A percentile compares a stretch with the other conserved stretches of the same genome.
phyloP scores from a whole-genome alignment of 2,888 invertebrate species.

The Drosophila leonis region DNA sequence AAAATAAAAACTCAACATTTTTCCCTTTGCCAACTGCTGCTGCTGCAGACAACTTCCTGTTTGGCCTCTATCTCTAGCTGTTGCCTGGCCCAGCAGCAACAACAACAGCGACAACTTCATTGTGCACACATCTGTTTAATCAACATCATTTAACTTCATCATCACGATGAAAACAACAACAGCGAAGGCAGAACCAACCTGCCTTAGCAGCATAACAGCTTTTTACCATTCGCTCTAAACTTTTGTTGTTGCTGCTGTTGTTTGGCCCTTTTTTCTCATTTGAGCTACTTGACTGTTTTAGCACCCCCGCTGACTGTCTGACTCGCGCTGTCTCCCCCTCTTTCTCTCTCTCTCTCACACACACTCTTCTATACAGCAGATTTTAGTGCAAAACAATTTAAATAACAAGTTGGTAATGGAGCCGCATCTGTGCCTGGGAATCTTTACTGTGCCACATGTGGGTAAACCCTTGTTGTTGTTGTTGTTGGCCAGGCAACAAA shows the following conservation, averaged over 20 bases:
- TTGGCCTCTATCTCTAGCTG: conserved; percentile 20
- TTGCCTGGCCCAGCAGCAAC: conserved; percentile 12
- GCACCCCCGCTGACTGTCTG: conserved; percentile 22
- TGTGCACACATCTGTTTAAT: conserved; percentile 35
- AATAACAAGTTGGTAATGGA: conserved; percentile 73
- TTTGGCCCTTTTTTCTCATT: conserved; percentile 20
- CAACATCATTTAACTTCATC: conserved; percentile 36
- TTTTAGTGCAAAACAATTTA: conserved; percentile 71
- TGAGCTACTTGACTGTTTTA: conserved; percentile 14
- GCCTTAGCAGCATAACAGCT: conserved; percentile 5
- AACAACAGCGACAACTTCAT: conserved; percentile 24
- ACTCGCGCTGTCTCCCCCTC: not conserved
- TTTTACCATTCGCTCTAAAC: conserved; percentile 1
- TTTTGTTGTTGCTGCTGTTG: not conserved
- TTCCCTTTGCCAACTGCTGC: conserved; percentile 6
- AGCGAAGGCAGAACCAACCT: conserved; percentile 6
- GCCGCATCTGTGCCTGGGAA: conserved; percentile 66
- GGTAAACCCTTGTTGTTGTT: conserved; percentile 44
- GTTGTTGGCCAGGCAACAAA: conserved; percentile 25
- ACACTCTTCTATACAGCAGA: conserved; percentile 28
- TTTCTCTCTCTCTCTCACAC: not conserved
- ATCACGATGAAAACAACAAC: conserved; percentile 11
- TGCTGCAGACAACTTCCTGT: conserved; percentile 33
- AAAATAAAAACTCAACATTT: conserved; percentile 16
- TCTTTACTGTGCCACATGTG: conserved; percentile 52